Percentiles rank a stretch among this genome's conserved stretches.
Conservation (phyloP, 2,113 vertebrate species). For the Bambusicola thoracicus region DNA sequence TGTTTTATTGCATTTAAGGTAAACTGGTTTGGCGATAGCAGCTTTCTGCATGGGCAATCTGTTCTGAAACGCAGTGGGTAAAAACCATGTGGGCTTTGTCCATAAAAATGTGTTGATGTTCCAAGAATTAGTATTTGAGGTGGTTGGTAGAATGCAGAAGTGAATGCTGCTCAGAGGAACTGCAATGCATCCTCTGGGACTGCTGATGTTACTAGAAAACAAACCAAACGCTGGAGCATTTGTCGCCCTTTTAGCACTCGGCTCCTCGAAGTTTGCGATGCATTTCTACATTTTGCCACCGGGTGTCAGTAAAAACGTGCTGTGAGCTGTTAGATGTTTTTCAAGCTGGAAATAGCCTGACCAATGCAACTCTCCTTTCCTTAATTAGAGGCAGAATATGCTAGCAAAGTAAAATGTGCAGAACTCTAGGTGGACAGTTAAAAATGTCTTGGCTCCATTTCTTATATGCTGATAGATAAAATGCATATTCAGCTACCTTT, state of each 20-base stretch:
- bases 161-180: background rate
- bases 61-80: background rate
- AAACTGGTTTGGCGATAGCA: background rate
- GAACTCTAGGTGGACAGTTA: background rate
- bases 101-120: background rate
- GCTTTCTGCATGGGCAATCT: background rate
- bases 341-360: background rate
- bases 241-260: background rate
- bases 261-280: background rate
- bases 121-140: background rate
- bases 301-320: constrained; percentile 2
- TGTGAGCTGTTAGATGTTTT: background rate
- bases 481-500: background rate
- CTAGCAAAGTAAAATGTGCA: background rate
- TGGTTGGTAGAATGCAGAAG: background rate
- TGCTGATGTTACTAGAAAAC: background rate
- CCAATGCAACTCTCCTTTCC: background rate
- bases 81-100: background rate
- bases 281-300: background rate
- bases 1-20: background rate
- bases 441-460: background rate
- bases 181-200: background rate
- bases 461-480: background rate
- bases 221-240: background rate
- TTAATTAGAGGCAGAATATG: background rate